Evolutionary conservation across 2,888 invertebrate species (phyloP).

Genomic region (Phaedon cochleariae): DNA sequence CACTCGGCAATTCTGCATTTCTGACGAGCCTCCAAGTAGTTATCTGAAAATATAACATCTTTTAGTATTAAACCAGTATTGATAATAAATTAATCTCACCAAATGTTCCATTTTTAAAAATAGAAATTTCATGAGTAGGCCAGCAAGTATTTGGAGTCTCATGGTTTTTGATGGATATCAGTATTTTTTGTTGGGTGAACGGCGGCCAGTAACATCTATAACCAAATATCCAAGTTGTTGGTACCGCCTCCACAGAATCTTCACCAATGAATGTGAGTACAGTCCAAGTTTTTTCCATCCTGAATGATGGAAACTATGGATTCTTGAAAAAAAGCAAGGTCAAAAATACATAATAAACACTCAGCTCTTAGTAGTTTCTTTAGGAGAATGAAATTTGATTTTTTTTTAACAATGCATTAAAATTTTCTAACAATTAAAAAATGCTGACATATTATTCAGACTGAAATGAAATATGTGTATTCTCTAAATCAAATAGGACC

Average conservation of each 20-base stretch:
- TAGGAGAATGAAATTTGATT: no score
- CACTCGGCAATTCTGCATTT: slow-evolving; percentile 4
- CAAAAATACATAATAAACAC: no score
- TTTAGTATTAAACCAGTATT: background rate
- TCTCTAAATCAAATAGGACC: no score
- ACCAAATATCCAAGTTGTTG: slow-evolving; percentile 4
- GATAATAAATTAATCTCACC: slow-evolving; percentile 1
- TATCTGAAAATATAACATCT: background rate
- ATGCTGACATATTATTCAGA: no score
- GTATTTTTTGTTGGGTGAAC: background rate
- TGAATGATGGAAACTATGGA: background rate
- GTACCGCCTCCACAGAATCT: slow-evolving; percentile 14
- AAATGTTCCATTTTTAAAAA: slow-evolving; percentile 10
- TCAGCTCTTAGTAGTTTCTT: no score
- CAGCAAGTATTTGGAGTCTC: background rate
- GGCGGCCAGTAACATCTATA: slow-evolving; percentile 7
- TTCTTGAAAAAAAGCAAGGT: no score
- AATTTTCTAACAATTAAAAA: no score
- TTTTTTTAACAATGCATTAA: no score
- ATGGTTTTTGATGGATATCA: slow-evolving; percentile 1
- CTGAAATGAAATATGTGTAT: no score
- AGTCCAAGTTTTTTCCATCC: slow-evolving; percentile 10
- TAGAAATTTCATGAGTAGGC: background rate
- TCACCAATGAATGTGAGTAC: background rate
- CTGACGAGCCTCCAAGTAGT: slow-evolving; percentile 1